Conservation (phyloP, 2,888 invertebrate genomes). For the Pilophorus perplexus region DNA sequence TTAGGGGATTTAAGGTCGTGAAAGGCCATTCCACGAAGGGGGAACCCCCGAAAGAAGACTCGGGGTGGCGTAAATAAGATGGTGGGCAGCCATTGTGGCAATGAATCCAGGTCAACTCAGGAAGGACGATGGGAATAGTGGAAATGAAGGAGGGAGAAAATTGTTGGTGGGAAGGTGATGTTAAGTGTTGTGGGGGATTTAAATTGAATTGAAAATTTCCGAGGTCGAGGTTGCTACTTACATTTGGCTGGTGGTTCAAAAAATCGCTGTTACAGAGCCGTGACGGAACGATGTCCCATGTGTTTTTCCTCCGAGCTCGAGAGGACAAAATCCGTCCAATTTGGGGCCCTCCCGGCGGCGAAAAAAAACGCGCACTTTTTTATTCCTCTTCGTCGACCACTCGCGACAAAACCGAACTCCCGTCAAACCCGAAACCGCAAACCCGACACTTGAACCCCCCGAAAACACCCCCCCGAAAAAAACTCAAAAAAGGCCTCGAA, state of each 20-base stretch:
- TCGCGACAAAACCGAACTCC: conserved; percentile 7
- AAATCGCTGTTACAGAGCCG: conserved; percentile 24
- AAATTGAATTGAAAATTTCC: no score
- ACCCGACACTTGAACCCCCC: no score
- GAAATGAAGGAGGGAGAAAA: neutral
- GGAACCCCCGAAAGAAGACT: neutral
- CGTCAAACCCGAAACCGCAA: neutral
- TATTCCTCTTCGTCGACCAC: no score
- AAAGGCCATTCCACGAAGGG: no score
- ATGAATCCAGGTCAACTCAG: conserved; percentile 38
- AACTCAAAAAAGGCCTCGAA: neutral
- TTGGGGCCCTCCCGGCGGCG: neutral
- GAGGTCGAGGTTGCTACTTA: neutral
- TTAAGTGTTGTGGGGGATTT: neutral
- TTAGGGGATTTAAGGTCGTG: no score
- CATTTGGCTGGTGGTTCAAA: conserved; percentile 34
- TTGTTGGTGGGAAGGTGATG: neutral
- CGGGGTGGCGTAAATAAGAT: conserved; percentile 33
- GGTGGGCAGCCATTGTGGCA: conserved; percentile 39
- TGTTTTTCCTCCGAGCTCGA: neutral
- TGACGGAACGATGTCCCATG: conserved; percentile 13
- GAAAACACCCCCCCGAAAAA: neutral
- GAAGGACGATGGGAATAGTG: conserved; percentile 2
- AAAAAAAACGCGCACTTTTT: conserved; percentile 27
- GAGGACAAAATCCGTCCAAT: neutral